These are phyloP conservation scores for Paracyclopina nana DNA, from an alignment of 1,140 invertebrate species.

Conservation along the genomic window DNA sequence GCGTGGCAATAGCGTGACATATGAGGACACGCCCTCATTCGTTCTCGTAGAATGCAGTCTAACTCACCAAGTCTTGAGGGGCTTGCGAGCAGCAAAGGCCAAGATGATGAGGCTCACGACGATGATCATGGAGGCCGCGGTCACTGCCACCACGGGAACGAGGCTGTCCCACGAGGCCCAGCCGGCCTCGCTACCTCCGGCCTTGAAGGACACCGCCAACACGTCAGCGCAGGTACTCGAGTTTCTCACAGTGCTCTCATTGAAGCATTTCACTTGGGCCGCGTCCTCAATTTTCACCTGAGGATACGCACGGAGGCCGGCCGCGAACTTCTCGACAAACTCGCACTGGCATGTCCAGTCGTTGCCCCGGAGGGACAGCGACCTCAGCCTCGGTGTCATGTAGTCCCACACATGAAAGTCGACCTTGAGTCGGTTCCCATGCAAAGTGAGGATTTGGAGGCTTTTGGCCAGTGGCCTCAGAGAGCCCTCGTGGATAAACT, in stretches of 20 bases:
- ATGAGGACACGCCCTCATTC: too few species aligned
- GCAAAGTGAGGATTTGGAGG: constrained; percentile 60
- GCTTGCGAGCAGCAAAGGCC: not conserved
- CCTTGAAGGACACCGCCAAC: not conserved
- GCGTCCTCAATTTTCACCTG: not conserved
- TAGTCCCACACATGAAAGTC: constrained; percentile 42
- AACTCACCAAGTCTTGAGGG: not conserved
- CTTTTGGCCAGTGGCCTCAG: constrained; percentile 53
- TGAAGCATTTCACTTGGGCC: not conserved
- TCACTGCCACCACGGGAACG: not conserved
- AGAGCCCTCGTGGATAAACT: constrained; percentile 59
- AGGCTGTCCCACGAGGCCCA: too few species aligned
- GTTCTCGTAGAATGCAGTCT: too few species aligned
- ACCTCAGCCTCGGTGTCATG: constrained; percentile 42
- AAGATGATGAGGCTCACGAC: constrained; percentile 1
- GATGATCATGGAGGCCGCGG: not conserved
- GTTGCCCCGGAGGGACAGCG: constrained; percentile 49
- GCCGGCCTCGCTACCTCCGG: too few species aligned
- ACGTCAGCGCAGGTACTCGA: not conserved
- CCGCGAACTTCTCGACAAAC: constrained; percentile 41
- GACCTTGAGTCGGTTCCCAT: constrained; percentile 59
- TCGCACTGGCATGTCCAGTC: constrained; percentile 73
- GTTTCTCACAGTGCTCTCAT: not conserved
- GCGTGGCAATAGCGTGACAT: too few species aligned
- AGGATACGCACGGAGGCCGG: constrained; percentile 25